A percentile compares a stretch with the other conserved stretches of the same genome.
Evolutionary conservation across 2,113 vertebrate genomes (phyloP).

Genomic region (Oceanites oceanicus): DNA sequence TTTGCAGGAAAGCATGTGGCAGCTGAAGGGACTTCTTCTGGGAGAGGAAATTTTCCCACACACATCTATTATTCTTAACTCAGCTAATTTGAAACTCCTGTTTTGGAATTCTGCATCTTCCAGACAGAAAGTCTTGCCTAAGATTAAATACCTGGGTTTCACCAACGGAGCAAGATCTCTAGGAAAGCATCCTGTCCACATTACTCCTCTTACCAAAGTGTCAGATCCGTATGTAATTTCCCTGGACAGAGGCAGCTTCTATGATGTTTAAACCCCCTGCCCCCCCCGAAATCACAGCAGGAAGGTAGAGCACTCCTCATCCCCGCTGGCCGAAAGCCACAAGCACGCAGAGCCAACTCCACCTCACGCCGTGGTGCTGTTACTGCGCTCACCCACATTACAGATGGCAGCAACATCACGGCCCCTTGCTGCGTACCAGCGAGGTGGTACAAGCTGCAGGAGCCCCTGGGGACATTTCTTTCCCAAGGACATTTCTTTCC

Average conservation of each 20-base stretch:
- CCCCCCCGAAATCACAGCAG: background rate
- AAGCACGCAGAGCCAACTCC: background rate
- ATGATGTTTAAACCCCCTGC: background rate
- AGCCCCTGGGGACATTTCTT: background rate
- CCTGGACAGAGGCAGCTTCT: background rate
- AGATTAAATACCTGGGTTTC: background rate
- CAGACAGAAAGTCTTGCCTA: background rate
- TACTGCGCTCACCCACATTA: background rate
- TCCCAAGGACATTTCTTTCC: background rate
- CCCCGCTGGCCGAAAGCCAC: background rate
- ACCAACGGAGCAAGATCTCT: background rate
- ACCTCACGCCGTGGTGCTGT: accelerated
- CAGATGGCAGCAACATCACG: accelerated
- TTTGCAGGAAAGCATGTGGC: background rate
- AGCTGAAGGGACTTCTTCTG: background rate
- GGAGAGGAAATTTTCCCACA: background rate
- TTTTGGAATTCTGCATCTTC: background rate
- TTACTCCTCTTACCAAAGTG: background rate
- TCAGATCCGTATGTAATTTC: accelerated
- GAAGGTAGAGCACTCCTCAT: background rate
- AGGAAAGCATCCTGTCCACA: background rate
- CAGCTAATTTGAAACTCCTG: background rate
- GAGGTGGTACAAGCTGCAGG: background rate
- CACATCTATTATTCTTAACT: background rate
- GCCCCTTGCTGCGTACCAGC: background rate